These are phyloP conservation scores for Cydia splendana DNA, from an alignment of 1,140 invertebrate genomes.

Conservation along the genomic window DNA sequence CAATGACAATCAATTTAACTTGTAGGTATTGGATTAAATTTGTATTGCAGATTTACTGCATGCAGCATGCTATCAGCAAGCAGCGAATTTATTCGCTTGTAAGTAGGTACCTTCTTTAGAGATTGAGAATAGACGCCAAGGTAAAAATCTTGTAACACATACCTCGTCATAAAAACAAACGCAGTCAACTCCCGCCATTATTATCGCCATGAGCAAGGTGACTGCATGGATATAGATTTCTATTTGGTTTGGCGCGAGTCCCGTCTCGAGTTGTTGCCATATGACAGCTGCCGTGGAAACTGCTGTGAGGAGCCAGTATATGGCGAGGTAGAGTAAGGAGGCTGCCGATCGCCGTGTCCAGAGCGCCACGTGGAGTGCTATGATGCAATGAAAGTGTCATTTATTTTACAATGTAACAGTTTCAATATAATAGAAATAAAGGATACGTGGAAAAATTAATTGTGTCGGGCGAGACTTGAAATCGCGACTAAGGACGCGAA, in stretches of 20 bases:
- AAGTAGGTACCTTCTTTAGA: too few relatives aligned
- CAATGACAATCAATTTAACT: too few relatives aligned
- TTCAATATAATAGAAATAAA: neutral
- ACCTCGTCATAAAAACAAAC: conserved; percentile 73
- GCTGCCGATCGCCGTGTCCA: conserved; percentile 62
- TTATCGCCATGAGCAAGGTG: conserved; percentile 49
- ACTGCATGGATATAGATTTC: conserved; percentile 60
- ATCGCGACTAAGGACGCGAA: too few relatives aligned
- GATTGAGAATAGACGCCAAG: neutral
- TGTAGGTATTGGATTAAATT: too few relatives aligned
- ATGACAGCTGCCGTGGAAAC: conserved; percentile 53
- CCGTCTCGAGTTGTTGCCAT: conserved; percentile 47
- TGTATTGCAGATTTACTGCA: too few relatives aligned
- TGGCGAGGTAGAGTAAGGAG: conserved; percentile 62
- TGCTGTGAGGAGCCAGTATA: conserved; percentile 64
- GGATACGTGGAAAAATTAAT: too few relatives aligned
- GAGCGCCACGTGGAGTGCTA: conserved; percentile 60
- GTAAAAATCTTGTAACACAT: conserved; percentile 14
- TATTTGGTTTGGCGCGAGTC: conserved; percentile 41
- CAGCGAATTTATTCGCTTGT: too few relatives aligned
- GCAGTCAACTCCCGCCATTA: conserved; percentile 61
- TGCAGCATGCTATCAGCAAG: too few relatives aligned
- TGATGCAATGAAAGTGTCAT: conserved; percentile 35
- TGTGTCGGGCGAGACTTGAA: too few relatives aligned
- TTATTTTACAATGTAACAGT: neutral